Evolutionary conservation across 2,888 invertebrate genomes (phyloP).

Genomic region (Embidobia sp.): DNA sequence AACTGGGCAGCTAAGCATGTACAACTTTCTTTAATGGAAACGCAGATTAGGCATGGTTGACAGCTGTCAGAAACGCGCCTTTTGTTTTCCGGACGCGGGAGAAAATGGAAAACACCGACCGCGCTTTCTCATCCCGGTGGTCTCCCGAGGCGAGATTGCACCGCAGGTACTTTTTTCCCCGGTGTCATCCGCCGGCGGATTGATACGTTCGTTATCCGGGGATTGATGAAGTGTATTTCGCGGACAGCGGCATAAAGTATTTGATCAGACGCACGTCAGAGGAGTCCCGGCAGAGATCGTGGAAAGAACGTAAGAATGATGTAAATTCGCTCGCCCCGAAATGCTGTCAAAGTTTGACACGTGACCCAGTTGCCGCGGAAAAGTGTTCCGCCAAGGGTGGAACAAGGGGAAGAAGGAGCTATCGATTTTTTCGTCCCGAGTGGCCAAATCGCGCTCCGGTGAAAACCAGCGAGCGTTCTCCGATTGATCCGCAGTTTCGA

Average conservation of each 20-base stretch:
- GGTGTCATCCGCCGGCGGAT: constrained; percentile 6
- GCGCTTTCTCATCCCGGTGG: too few species aligned
- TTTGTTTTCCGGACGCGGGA: too few species aligned
- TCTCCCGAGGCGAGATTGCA: too few species aligned
- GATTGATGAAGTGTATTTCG: constrained; percentile 24
- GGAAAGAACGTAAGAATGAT: constrained; percentile 43
- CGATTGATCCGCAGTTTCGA: too few species aligned
- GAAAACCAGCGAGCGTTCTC: too few species aligned
- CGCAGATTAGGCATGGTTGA: too few species aligned
- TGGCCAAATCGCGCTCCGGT: constrained; percentile 53
- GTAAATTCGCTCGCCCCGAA: constrained; percentile 45
- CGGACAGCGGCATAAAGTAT: constrained; percentile 17
- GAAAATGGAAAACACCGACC: too few species aligned
- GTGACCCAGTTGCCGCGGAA: constrained; percentile 42
- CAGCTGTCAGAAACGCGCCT: too few species aligned
- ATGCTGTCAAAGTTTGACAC: constrained; percentile 58
- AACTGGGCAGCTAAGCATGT: too few species aligned
- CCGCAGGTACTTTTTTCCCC: too few species aligned
- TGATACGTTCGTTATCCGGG: constrained; percentile 24
- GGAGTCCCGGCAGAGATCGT: constrained; percentile 6
- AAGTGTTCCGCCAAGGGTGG: constrained; percentile 36
- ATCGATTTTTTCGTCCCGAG: constrained; percentile 52
- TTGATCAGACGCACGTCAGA: constrained; percentile 32
- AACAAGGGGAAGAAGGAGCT: constrained; percentile 42
- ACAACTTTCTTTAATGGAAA: too few species aligned